Conservation (phyloP, 2,113 vertebrate species). For the Ciconia maguari region DNA sequence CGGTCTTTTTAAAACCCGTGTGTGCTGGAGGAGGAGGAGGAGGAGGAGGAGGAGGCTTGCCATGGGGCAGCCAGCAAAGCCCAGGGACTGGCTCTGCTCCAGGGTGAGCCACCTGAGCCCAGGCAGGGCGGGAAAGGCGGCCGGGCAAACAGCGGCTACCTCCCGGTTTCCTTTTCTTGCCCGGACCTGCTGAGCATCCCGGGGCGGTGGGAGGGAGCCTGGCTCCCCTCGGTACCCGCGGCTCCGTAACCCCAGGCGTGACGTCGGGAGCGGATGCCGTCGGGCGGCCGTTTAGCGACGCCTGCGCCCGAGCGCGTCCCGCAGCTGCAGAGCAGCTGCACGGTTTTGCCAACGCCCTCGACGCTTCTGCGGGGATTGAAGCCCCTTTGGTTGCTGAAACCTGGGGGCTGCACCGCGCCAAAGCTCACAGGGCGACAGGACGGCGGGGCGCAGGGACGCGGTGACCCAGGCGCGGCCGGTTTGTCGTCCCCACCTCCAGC, state of each 20-base stretch:
- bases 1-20: neutral
- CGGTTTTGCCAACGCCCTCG: neutral
- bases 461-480: neutral
- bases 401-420: neutral
- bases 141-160: neutral
- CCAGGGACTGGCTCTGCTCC: neutral
- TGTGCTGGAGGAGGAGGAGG: neutral
- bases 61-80: neutral
- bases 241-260: too few relatives aligned
- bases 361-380: neutral
- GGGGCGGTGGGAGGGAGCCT: neutral
- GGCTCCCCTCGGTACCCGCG: too few relatives aligned
- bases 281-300: rapidly evolving
- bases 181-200: neutral
- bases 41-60: neutral
- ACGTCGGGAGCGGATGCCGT: rapidly evolving
- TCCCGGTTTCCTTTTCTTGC: rapidly evolving
- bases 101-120: neutral
- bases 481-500: slow-evolving; percentile 5
- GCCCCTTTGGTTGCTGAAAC: neutral
- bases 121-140: neutral
- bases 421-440: neutral
- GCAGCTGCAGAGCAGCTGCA: neutral
- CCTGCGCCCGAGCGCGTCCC: neutral
- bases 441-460: rapidly evolving